Conservation (phyloP, 2,888 invertebrate genomes). For the Andrena dorsata region DNA sequence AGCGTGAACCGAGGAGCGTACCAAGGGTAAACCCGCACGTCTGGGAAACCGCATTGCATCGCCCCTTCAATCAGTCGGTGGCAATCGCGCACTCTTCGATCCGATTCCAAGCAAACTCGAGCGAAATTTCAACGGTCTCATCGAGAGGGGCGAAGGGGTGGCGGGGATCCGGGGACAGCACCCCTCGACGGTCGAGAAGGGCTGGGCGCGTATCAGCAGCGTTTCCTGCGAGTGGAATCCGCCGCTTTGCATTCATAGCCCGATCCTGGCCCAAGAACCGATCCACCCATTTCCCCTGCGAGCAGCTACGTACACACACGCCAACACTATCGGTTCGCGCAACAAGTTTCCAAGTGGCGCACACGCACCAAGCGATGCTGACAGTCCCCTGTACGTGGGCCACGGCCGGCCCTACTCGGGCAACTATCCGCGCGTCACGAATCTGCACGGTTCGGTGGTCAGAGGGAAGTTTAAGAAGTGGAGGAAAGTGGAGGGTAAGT, state of each 20-base stretch:
- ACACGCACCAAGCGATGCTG: slow-evolving; percentile 23
- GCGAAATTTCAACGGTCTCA: slow-evolving; percentile 8
- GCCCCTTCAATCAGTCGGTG: slow-evolving; percentile 21
- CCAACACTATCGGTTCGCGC: slow-evolving; percentile 2
- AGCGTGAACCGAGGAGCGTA: slow-evolving; percentile 6
- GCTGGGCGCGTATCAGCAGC: slow-evolving; percentile 10
- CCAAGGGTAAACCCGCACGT: slow-evolving; percentile 3
- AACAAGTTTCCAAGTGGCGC: slow-evolving; percentile 54
- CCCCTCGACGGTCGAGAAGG: neutral
- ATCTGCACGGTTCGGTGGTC: neutral
- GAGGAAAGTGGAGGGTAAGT: too few relatives aligned
- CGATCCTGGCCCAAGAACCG: slow-evolving; percentile 12
- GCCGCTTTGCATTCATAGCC: slow-evolving; percentile 45
- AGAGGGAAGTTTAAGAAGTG: too few relatives aligned
- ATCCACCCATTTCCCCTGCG: slow-evolving; percentile 39
- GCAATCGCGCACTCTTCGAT: slow-evolving; percentile 23
- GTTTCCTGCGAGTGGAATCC: slow-evolving; percentile 36
- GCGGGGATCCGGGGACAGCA: too few relatives aligned
- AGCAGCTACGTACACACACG: slow-evolving; percentile 7
- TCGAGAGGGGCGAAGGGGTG: neutral
- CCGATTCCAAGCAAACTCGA: slow-evolving; percentile 17
- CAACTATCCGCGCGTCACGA: slow-evolving; percentile 7
- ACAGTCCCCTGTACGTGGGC: neutral
- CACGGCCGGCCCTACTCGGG: neutral
- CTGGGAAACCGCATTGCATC: slow-evolving; percentile 22